phyloP scores from a whole-genome alignment of 2,888 invertebrate species.

The Ceramica pisi region DNA sequence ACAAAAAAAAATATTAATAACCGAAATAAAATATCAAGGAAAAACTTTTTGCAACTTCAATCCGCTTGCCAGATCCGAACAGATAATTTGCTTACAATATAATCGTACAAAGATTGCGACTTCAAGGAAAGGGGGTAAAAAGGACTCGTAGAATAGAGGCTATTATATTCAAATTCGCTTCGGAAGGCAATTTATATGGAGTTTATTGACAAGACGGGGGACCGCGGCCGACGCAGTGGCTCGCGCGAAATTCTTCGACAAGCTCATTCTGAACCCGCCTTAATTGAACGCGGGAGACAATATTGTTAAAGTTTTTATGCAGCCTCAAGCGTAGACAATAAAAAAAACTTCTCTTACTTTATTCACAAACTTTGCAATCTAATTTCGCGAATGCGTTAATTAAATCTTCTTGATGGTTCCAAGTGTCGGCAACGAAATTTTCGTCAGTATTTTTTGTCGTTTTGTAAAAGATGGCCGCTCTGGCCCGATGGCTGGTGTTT shows the following conservation, averaged over 20 bases:
- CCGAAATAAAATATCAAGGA: constrained; percentile 74
- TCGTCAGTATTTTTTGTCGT: constrained; percentile 66
- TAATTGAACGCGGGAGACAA: constrained; percentile 87
- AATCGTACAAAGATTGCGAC: constrained; percentile 89
- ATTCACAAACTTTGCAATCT: constrained; percentile 48
- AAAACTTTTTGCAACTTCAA: constrained; percentile 72
- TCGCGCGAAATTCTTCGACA: constrained; percentile 86
- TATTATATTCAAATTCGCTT: constrained; percentile 90
- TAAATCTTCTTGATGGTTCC: constrained; percentile 51
- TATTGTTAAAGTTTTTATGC: constrained; percentile 84
- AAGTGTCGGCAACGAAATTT: constrained; percentile 57
- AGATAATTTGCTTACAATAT: constrained; percentile 91
- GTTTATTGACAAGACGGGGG: constrained; percentile 89
- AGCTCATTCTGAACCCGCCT: constrained; percentile 80
- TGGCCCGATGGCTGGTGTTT: constrained; percentile 67
- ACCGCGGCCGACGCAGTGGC: constrained; percentile 72
- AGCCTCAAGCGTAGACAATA: constrained; percentile 65
- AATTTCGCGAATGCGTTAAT: constrained; percentile 53
- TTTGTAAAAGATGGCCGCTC: constrained; percentile 52
- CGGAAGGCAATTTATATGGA: constrained; percentile 90
- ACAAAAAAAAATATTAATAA: constrained; percentile 64
- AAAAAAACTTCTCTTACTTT: constrained; percentile 58
- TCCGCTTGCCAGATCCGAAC: constrained; percentile 85
- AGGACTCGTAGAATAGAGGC: constrained; percentile 83
- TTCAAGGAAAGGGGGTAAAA: constrained; percentile 86